phyloP scores from a whole-genome alignment of 2,797 vertebrate genomes.

The Argyrosomus regius region DNA sequence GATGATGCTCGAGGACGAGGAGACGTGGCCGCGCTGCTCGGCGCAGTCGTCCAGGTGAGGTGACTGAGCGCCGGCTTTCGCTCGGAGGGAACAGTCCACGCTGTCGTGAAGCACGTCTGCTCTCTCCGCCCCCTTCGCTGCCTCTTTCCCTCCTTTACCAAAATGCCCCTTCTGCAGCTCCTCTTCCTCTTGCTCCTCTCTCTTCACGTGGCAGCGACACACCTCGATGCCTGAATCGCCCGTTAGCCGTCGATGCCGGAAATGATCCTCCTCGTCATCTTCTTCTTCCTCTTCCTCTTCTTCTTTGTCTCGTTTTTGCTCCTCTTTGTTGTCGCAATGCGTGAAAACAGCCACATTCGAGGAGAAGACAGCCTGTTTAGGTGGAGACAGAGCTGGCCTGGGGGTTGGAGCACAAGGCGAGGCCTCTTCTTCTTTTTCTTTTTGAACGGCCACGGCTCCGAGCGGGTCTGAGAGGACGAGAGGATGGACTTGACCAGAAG shows the following conservation, averaged over 20 bases:
- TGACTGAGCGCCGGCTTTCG: constrained; percentile 34
- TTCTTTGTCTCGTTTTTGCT: constrained; percentile 56
- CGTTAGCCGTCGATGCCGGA: constrained; percentile 88
- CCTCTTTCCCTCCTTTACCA: constrained; percentile 45
- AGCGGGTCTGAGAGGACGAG: constrained; percentile 68
- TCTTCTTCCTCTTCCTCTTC: constrained; percentile 77
- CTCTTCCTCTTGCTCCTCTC: constrained; percentile 76
- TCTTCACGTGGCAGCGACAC: constrained; percentile 87
- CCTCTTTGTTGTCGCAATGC: constrained; percentile 56
- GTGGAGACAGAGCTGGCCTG: constrained; percentile 44
- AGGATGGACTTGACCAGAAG: constrained; percentile 62
- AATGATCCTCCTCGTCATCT: constrained; percentile 77
- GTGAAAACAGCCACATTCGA: constrained; percentile 75
- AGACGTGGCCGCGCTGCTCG: constrained; percentile 22
- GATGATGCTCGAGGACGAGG: constrained; percentile 41
- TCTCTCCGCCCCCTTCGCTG: constrained; percentile 40
- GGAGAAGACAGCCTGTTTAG: constrained; percentile 77
- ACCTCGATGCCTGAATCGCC: constrained; percentile 94
- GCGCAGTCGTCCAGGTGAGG: constrained; percentile 46
- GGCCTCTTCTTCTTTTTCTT: constrained; percentile 40
- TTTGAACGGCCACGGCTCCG: constrained; percentile 44
- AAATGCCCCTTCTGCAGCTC: constrained; percentile 53
- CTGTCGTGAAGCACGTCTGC: constrained; percentile 72
- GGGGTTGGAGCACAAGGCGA: background rate
- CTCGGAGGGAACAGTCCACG: constrained; percentile 67